A percentile compares a stretch with the other conserved stretches of the same genome.
Evolutionary conservation across 2,797 vertebrate species (phyloP).

Genomic region (Anguilla pacifica): DNA sequence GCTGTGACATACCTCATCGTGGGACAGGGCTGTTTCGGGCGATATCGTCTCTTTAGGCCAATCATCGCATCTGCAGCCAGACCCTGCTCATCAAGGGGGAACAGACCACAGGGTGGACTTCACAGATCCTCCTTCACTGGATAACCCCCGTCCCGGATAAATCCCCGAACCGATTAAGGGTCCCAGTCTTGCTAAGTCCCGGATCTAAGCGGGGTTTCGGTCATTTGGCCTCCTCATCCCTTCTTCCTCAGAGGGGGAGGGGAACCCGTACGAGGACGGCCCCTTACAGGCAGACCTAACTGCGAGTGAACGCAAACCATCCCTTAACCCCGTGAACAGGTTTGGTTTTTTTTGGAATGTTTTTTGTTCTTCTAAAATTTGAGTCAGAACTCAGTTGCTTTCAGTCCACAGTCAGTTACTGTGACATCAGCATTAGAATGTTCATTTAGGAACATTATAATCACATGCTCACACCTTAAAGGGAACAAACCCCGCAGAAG

Average conservation of each 20-base stretch:
- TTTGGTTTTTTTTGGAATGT: too few relatives aligned
- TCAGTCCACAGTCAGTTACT: too few relatives aligned
- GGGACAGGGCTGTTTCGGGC: too few relatives aligned
- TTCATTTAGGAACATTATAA: too few relatives aligned
- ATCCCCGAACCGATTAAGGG: conserved; percentile 15
- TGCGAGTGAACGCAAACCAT: background rate
- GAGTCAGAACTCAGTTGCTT: too few relatives aligned
- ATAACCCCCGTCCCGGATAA: conserved; percentile 17
- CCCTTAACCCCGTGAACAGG: background rate
- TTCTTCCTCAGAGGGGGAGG: background rate
- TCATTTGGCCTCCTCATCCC: background rate
- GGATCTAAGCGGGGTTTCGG: conserved; percentile 7
- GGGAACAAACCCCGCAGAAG: too few relatives aligned
- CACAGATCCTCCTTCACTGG: background rate
- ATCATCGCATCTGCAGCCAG: too few relatives aligned
- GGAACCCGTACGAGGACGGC: background rate
- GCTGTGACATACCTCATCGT: too few relatives aligned
- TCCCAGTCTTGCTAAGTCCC: conserved; percentile 8
- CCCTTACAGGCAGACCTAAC: background rate
- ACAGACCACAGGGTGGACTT: background rate
- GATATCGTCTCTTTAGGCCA: too few relatives aligned
- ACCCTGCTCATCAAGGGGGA: background rate
- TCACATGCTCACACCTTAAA: too few relatives aligned
- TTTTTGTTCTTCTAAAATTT: too few relatives aligned
- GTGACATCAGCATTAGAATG: too few relatives aligned